Evolutionary conservation across 1,140 invertebrate species (phyloP).

Genomic region (Eurosta solidaginis): DNA sequence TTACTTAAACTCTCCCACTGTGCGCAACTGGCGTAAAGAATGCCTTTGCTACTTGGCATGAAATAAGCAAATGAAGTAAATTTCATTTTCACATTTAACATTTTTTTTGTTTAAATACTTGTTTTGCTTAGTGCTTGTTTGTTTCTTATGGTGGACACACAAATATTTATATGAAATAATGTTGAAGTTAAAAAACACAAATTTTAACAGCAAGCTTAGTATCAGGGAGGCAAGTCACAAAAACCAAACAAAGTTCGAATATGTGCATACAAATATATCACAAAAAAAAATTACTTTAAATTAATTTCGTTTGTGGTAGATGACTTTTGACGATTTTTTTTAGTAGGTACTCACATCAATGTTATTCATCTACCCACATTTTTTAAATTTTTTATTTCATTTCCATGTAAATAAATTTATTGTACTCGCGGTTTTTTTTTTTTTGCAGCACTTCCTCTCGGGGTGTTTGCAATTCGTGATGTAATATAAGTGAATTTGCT

Average conservation of each 20-base stretch:
- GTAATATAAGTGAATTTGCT: neutral
- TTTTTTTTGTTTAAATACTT: neutral
- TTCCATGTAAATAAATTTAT: neutral
- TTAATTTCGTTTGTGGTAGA: constrained; percentile 27
- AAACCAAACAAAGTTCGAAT: neutral
- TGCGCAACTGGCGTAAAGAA: neutral
- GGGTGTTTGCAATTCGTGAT: neutral
- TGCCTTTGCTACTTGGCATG: constrained; percentile 1
- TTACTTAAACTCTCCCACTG: no score
- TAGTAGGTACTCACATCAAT: neutral
- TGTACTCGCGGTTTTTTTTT: neutral
- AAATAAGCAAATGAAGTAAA: constrained; percentile 21
- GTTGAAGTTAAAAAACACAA: neutral
- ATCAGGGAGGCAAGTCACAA: no score
- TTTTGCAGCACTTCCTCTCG: neutral
- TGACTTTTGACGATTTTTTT: constrained; percentile 20
- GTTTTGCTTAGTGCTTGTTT: neutral
- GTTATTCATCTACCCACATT: neutral
- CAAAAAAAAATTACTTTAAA: constrained; percentile 19
- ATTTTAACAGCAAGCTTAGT: neutral
- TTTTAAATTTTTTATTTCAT: neutral
- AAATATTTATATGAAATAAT: neutral
- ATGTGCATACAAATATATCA: neutral
- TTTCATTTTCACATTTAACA: constrained; percentile 22
- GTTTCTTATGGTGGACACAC: constrained; percentile 2